Evolutionary conservation across 2,113 vertebrate species (phyloP), one percentile per base, ranked within the genome.

Genomic region (Bubo blakistoni): DNA sequence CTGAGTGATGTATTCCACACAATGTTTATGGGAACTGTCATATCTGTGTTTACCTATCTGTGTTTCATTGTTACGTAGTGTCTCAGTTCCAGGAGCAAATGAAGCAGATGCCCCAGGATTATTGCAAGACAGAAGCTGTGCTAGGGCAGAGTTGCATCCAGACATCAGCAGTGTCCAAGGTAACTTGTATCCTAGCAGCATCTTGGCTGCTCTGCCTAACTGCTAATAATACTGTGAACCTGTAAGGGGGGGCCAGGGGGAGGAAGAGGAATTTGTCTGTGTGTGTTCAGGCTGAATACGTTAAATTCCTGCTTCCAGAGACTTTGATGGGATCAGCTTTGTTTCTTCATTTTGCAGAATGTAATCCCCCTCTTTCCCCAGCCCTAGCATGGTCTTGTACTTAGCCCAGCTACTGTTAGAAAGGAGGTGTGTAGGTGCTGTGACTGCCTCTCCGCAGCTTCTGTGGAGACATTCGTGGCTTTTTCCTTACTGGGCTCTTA

Each of bases 321-420:
- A 36, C 13, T 52, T 51, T 10, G 30, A 21, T 32, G 27, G 24
- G 19, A 52, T 92, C 19, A 51, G 38, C 20, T 59, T 77, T 40
- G 51, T 71, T 8, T 63, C 10, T 81, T 62, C 26, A 10, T 25
- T 78, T 83, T 52, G 63, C 44, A 30, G 21, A 46, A 11, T 7
- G 6, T 10, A 47, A 57, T 7, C 10, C 27, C 13, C 18, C 4
- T n/a, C 29, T 15, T 5, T 25, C 20, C 4, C 16, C 42, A 24
- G 32, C n/a, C 21, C 9, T 29, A 52, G 44, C 25, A 4, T 2
- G 0, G 16, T n/a, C 19, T 40, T 36, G 15, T 2, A 1, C 26
- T 55, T 36, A 21, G 38, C 38, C 32, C 9, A 17, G 17, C 13
- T 46, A 27, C 42, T 58, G 16, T 30, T 58, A 20, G 19, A 22